Base-by-base conservation (phyloP, 2,888 invertebrate genomes). In the Cetonia aurata region DNA sequence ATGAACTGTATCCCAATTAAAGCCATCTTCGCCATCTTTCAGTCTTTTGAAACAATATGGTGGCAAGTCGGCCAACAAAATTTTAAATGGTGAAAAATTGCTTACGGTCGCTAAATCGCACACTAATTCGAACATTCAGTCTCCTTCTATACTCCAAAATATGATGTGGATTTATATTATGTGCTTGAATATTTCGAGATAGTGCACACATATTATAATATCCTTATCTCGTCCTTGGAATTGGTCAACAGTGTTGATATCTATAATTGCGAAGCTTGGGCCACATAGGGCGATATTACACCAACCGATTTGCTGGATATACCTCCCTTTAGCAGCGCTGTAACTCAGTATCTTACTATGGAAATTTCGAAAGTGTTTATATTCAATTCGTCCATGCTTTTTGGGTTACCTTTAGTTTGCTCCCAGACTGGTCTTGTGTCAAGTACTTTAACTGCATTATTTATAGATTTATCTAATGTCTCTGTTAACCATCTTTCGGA, bases 151-250 rank as follows among this genome's bases (percentile, higher is more conserved):
- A 98, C 78, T 93, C 91, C 25, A 99, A 85, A 69, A 99, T 91
- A 80, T 94, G 94, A 41, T 78, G 79, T 25, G 17, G 10, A n/a
- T 25, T 9, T 8, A 19, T 53, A 33, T 17, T n/a, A 9, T 17
- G 46, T 19, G 76, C 75, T 33, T 67, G 75, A n/a, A 76, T 79
- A 71, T 82, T 82, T 46, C 79, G 79, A n/a, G 87, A 88, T 79
- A 89, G 91, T 0, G 93, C 91, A 79, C 95, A 93, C 94, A 93
- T 69, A 97, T 86, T 68, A 97, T 92, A 10, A 97, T 88, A 44
- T 91, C 89, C 84, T 98, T 99, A 84, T 99, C 99, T 69, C 95
- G 88, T 1, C 99, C 99, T 85, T 99, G 99, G 85, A 95, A 99
- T 86, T 97, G 97, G 86, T 99, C 99, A 0, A 99, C 96, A 0